These are phyloP conservation scores for Erpetoichthys calabaricus DNA, from an alignment of 2,797 vertebrate species.

Conservation along the genomic window DNA sequence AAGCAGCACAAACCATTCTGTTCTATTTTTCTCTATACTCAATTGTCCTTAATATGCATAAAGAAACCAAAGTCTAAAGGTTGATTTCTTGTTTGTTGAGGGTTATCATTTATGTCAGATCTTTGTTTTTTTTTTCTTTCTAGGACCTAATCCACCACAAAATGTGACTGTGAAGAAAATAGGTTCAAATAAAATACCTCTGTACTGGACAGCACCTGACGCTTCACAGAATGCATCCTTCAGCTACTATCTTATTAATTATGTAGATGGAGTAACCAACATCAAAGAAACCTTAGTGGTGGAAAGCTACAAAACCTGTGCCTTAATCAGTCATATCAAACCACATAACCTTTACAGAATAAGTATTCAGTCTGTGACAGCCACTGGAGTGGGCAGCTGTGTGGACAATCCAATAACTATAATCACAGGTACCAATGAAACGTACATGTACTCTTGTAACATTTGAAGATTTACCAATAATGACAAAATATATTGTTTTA, in stretches of 20 bases:
- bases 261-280: constrained; percentile 40
- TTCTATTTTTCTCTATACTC: neutral
- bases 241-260: constrained; percentile 47
- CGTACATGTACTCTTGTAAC: constrained; percentile 8
- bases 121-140: constrained; percentile 9
- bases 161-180: constrained; percentile 40
- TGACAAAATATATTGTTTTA: too few species aligned
- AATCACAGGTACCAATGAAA: constrained; percentile 50
- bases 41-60: too few species aligned
- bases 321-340: constrained; percentile 36
- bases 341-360: constrained; percentile 52
- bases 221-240: constrained; percentile 25
- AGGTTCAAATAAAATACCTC: constrained; percentile 46
- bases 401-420: constrained; percentile 35
- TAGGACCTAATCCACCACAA: constrained; percentile 54
- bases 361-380: constrained; percentile 51
- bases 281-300: constrained; percentile 27
- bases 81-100: too few species aligned
- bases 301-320: constrained; percentile 40
- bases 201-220: constrained; percentile 49
- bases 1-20: neutral
- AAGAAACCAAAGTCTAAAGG: too few species aligned
- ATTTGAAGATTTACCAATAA: constrained; percentile 2
- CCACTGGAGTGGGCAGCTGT: constrained; percentile 52
- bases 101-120: neutral